Conservation (phyloP, 2,797 vertebrate genomes). For the Cyprinella venusta region DNA sequence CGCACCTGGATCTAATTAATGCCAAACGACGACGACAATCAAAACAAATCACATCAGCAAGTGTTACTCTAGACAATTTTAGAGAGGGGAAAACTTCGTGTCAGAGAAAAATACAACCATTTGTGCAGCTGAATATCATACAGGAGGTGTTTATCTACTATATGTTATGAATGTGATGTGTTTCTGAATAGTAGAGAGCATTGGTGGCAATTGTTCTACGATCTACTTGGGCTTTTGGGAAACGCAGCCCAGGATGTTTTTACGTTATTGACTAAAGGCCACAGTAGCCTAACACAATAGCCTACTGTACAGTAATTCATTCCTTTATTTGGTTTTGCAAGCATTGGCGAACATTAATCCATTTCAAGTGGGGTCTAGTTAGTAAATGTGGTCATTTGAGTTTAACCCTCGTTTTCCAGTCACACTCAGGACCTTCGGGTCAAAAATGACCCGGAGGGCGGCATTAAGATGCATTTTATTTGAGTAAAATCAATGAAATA, state of each 20-base stretch:
- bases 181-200: background rate
- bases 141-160: background rate
- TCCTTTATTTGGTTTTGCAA: background rate
- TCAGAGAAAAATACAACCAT: background rate
- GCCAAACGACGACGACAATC: background rate
- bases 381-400: background rate
- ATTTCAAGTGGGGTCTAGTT: background rate
- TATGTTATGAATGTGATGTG: background rate
- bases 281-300: background rate
- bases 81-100: background rate
- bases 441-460: too few relatives aligned
- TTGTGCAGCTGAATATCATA: background rate
- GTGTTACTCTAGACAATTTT: background rate
- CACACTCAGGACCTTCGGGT: too few relatives aligned
- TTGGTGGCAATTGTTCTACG: too few relatives aligned
- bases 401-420: too few relatives aligned
- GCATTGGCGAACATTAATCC: background rate
- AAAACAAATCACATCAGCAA: constrained; percentile 29
- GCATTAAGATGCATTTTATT: too few relatives aligned
- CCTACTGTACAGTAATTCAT: background rate
- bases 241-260: background rate
- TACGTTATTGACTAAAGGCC: background rate
- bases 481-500: too few relatives aligned
- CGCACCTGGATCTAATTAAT: constrained; percentile 72
- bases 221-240: too few relatives aligned